A percentile compares a stretch with the other conserved stretches of the same genome.
phyloP scores from a whole-genome alignment of 1,140 invertebrate species.

The Lethrus apterus region DNA sequence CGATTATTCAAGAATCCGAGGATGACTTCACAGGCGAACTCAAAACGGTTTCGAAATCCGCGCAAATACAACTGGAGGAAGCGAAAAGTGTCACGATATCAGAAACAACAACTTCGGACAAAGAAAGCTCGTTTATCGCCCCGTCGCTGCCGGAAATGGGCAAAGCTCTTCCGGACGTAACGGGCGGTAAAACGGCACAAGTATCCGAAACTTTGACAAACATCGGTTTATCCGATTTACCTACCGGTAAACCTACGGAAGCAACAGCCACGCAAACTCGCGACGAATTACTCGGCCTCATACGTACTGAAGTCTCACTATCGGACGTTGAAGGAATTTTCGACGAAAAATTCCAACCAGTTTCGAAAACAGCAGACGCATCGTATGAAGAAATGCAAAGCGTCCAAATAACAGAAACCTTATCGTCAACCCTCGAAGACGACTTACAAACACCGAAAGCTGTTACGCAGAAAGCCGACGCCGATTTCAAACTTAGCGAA shows the following conservation, averaged over 20 bases:
- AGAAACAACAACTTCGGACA: slow-evolving; percentile 36
- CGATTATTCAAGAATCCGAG: slow-evolving; percentile 40
- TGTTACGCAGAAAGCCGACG: slow-evolving; percentile 35
- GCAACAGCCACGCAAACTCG: slow-evolving; percentile 24
- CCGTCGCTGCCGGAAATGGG: slow-evolving; percentile 26
- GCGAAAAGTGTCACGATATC: slow-evolving; percentile 31
- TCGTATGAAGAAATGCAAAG: slow-evolving; percentile 42
- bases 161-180: slow-evolving; percentile 27
- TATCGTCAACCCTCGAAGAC: slow-evolving; percentile 41
- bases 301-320: slow-evolving; percentile 23
- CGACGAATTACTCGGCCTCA: slow-evolving; percentile 24
- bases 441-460: slow-evolving; percentile 29
- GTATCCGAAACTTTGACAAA: slow-evolving; percentile 38
- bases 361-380: slow-evolving; percentile 37
- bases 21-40: slow-evolving; percentile 17
- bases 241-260: slow-evolving; percentile 21
- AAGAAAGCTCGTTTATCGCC: slow-evolving; percentile 29
- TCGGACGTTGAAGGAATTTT: slow-evolving; percentile 36
- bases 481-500: slow-evolving; percentile 29
- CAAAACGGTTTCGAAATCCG: slow-evolving; percentile 26
- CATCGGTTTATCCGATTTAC: slow-evolving; percentile 21
- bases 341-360: slow-evolving; percentile 28
- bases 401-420: slow-evolving; percentile 43
- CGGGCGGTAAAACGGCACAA: slow-evolving; percentile 34
- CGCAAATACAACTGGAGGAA: slow-evolving; percentile 38